Evolutionary conservation across 2,888 invertebrate species (phyloP).

Genomic region (Leucophenga montana): DNA sequence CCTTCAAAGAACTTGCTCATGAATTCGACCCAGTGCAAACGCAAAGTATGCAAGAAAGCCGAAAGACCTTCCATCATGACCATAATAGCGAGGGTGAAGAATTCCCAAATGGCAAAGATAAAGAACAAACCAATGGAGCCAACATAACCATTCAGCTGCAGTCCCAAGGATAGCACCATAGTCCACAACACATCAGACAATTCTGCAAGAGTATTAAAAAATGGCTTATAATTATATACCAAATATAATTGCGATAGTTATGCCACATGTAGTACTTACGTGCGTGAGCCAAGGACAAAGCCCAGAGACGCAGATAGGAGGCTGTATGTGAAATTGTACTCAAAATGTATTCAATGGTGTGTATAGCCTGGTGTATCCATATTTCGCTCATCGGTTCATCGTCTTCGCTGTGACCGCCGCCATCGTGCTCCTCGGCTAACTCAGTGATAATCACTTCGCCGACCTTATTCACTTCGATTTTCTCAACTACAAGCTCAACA

Average conservation of each 20-base stretch:
- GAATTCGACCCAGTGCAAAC: conserved; percentile 98
- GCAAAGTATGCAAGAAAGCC: conserved; percentile 97
- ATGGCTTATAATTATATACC: conserved; percentile 3
- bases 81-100: conserved; percentile 93
- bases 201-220: conserved; percentile 74
- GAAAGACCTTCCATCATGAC: conserved; percentile 99
- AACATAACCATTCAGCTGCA: conserved; percentile 78
- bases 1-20: conserved; percentile 95
- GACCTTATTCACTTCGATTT: conserved; percentile 58
- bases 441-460: conserved; percentile 55
- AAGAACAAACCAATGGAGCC: conserved; percentile 86
- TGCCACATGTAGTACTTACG: conserved; percentile 77
- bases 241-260: not conserved
- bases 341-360: conserved; percentile 96
- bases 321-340: conserved; percentile 98
- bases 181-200: conserved; percentile 92
- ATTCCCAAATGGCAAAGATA: conserved; percentile 93
- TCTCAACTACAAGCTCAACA: conserved; percentile 44
- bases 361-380: conserved; percentile 94
- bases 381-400: conserved; percentile 87
- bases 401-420: conserved; percentile 68
- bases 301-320: conserved; percentile 96
- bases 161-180: conserved; percentile 90
- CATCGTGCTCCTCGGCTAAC: conserved; percentile 72
- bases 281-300: conserved; percentile 94